A percentile compares a stretch with the other conserved stretches of the same genome.
Evolutionary conservation across 2,113 vertebrate species (phyloP).

Genomic region (Pachyramphus minor): DNA sequence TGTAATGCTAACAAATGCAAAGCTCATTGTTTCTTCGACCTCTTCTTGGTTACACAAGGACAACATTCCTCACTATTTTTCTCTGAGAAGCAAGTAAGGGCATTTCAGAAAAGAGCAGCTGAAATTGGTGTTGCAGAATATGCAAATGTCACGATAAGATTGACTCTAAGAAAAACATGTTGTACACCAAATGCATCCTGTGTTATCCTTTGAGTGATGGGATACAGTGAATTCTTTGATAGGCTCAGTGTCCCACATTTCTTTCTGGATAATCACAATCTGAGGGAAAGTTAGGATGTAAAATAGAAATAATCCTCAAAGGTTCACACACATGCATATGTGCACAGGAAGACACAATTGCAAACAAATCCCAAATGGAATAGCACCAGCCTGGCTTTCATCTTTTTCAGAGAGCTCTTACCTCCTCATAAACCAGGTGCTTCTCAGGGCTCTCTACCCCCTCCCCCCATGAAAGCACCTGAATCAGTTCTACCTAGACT

Average conservation of each 20-base stretch:
- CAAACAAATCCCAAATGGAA: background rate
- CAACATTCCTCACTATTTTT: background rate
- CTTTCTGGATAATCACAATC: background rate
- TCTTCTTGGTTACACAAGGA: background rate
- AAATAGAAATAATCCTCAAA: background rate
- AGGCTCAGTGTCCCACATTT: background rate
- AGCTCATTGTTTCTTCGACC: background rate
- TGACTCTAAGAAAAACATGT: background rate
- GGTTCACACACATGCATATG: background rate
- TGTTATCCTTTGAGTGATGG: background rate
- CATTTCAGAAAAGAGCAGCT: background rate
- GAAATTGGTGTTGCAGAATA: background rate
- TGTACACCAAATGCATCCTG: background rate
- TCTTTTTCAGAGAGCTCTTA: background rate
- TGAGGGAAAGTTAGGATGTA: background rate
- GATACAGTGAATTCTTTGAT: background rate
- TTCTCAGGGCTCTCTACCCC: background rate
- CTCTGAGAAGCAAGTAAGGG: background rate
- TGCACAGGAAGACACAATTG: background rate
- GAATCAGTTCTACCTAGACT: background rate
- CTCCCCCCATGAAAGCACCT: background rate
- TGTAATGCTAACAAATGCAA: background rate
- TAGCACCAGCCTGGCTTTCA: background rate
- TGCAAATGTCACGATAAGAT: accelerated
- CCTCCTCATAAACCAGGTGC: background rate